Conservation (phyloP, 2,797 vertebrate species). For the Microchirus variegatus region DNA sequence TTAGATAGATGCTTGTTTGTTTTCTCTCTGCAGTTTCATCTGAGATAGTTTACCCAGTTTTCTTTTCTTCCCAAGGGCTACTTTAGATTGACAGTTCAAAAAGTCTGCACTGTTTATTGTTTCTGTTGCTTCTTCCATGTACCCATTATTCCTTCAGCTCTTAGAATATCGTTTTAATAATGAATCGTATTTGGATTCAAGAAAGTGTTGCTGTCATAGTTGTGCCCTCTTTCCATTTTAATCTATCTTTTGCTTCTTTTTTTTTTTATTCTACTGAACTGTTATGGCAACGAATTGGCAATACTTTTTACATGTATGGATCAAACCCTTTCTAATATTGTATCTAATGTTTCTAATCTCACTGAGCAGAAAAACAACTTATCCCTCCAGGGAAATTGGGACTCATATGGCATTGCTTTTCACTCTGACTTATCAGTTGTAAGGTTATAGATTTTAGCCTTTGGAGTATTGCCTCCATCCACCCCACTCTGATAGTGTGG, state of each 20-base stretch:
- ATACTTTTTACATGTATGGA: neutral
- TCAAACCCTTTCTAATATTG: neutral
- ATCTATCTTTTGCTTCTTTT: constrained; percentile 33
- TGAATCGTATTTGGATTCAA: constrained; percentile 61
- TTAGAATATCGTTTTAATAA: constrained; percentile 73
- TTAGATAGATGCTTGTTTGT: constrained; percentile 55
- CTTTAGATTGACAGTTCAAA: constrained; percentile 76
- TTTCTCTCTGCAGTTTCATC: constrained; percentile 64
- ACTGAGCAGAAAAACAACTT: constrained; percentile 19
- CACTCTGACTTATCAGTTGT: constrained; percentile 44
- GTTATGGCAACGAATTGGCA: too few species aligned
- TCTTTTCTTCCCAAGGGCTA: constrained; percentile 67
- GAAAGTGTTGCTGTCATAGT: constrained; percentile 42
- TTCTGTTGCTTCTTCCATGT: constrained; percentile 42
- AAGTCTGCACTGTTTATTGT: constrained; percentile 73
- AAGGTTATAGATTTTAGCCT: constrained; percentile 58
- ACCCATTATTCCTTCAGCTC: constrained; percentile 44
- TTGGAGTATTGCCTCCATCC: constrained; percentile 40
- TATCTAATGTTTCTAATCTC: constrained; percentile 8
- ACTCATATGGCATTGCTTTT: constrained; percentile 35
- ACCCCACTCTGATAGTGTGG: constrained; percentile 28
- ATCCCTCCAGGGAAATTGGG: constrained; percentile 25
- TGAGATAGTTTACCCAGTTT: constrained; percentile 68
- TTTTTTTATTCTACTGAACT: neutral
- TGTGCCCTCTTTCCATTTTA: constrained; percentile 37